phyloP scores from a whole-genome alignment of 2,797 vertebrate genomes.

The Glossophaga mutica region DNA sequence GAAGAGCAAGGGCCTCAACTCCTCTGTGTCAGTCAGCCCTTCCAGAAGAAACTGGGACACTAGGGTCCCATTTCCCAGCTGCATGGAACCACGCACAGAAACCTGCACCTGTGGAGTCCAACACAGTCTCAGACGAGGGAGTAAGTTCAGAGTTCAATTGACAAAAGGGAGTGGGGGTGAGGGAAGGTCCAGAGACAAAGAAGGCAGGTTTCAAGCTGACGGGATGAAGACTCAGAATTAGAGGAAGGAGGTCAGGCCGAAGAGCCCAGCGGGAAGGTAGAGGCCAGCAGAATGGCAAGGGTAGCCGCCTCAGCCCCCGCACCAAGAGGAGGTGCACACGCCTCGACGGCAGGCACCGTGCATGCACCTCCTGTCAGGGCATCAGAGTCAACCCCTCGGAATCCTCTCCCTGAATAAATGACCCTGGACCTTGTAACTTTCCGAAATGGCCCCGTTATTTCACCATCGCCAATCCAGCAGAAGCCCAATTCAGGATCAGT shows the following conservation, averaged over 20 bases:
- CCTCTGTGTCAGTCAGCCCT: neutral
- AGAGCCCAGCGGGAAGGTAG: neutral
- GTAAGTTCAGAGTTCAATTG: neutral
- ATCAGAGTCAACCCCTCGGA: neutral
- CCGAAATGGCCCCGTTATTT: neutral
- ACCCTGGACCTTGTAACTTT: neutral
- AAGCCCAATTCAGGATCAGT: neutral
- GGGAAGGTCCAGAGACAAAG: neutral
- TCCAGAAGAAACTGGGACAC: slow-evolving; percentile 23
- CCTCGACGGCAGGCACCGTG: neutral
- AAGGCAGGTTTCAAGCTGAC: neutral
- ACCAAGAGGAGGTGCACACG: neutral
- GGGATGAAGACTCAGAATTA: neutral
- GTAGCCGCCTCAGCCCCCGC: neutral
- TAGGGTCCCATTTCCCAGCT: neutral
- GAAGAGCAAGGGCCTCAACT: neutral
- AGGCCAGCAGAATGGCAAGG: neutral
- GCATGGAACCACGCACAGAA: neutral
- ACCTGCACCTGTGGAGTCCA: neutral
- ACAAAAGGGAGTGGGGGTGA: neutral
- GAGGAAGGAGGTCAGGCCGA: neutral
- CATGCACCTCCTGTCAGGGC: neutral
- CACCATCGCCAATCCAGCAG: neutral
- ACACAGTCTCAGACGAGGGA: neutral
- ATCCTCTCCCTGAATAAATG: neutral